Conservation (phyloP, 2,113 vertebrate genomes). For the Sialia sialis region DNA sequence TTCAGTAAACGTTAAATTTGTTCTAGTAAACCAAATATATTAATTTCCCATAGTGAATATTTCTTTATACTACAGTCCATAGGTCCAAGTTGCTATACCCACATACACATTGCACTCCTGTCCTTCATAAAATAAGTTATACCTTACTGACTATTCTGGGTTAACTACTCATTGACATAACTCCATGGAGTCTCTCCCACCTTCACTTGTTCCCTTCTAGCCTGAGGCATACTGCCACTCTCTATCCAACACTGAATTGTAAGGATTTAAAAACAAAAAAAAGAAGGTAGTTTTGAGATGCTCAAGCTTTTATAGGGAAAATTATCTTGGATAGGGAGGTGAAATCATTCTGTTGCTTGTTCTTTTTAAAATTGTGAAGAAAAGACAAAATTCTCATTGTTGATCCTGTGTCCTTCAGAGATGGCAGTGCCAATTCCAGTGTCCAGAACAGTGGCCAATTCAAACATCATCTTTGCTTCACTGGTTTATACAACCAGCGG, state of each 20-base stretch:
- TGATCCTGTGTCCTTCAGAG: not conserved
- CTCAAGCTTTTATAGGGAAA: not conserved
- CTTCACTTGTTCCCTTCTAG: not conserved
- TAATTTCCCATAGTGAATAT: not conserved
- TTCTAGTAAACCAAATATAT: constrained; percentile 15
- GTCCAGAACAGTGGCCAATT: not conserved
- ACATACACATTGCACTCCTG: not conserved
- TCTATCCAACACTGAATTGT: not conserved
- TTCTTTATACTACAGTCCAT: not conserved
- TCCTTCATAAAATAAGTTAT: not conserved
- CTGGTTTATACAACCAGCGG: constrained; percentile 78
- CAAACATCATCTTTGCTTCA: not conserved
- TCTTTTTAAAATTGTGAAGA: not conserved
- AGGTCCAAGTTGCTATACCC: not conserved
- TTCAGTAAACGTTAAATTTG: not conserved
- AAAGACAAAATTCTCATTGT: not conserved
- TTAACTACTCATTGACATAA: not conserved
- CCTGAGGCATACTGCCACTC: not conserved
- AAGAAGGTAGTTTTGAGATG: not conserved
- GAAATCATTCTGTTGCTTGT: not conserved
- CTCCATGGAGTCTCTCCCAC: not conserved
- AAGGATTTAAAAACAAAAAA: not conserved
- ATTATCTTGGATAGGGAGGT: not conserved
- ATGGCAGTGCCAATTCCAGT: not conserved
- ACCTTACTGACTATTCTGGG: not conserved